A percentile compares a stretch with the other conserved stretches of the same genome.
Evolutionary conservation across 2,888 invertebrate species (phyloP).

Genomic region (Dendrolimus houi): DNA sequence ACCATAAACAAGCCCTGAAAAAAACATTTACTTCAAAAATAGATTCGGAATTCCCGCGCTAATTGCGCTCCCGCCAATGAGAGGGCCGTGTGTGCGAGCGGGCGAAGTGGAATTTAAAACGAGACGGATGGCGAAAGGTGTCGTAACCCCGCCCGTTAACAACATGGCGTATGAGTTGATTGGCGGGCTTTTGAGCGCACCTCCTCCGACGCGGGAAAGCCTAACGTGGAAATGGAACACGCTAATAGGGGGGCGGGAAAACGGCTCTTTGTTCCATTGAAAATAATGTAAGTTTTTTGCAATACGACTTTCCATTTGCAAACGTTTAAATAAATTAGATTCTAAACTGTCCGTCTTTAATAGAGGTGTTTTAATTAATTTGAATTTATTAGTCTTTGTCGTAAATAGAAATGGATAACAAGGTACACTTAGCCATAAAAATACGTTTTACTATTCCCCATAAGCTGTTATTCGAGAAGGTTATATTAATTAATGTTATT

Average conservation of each 20-base stretch:
- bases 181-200: slow-evolving; percentile 67
- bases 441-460: too few species aligned
- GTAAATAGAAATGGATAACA: too few species aligned
- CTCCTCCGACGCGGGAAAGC: slow-evolving; percentile 31
- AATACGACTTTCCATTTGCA: background rate
- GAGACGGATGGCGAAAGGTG: slow-evolving; percentile 39
- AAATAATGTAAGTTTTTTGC: background rate
- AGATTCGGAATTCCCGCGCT: slow-evolving; percentile 73
- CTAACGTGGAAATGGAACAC: slow-evolving; percentile 39
- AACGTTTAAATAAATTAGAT: background rate
- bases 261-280: slow-evolving; percentile 7
- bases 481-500: too few species aligned
- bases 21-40: slow-evolving; percentile 72
- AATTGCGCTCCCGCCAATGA: slow-evolving; percentile 71
- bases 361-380: background rate
- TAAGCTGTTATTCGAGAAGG: too few species aligned
- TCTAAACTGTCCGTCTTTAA: background rate
- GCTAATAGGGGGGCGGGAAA: slow-evolving; percentile 35
- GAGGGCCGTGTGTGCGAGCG: slow-evolving; percentile 48
- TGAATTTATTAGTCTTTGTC: background rate
- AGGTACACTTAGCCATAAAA: too few species aligned
- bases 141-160: slow-evolving; percentile 74
- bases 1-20: slow-evolving; percentile 62
- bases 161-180: slow-evolving; percentile 80
- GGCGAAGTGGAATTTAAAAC: slow-evolving; percentile 35